phyloP scores from a whole-genome alignment of 2,888 invertebrate species.

The Watsonalla binaria region DNA sequence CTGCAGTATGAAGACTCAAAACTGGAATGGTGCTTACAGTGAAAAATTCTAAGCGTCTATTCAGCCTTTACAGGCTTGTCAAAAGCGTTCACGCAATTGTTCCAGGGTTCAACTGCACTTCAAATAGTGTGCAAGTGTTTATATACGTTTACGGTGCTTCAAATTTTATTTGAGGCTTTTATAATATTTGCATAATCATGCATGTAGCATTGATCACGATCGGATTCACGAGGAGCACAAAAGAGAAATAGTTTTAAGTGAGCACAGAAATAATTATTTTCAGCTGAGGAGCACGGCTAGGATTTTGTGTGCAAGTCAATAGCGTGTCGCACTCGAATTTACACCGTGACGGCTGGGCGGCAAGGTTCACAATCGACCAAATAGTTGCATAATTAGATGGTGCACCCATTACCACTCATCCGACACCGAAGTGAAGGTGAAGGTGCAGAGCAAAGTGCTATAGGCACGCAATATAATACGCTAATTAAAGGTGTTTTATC shows the following conservation, averaged over 20 bases:
- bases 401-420: conserved; percentile 36
- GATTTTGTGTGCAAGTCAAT: conserved; percentile 8
- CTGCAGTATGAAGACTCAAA: no score
- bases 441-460: not conserved
- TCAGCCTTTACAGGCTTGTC: not conserved
- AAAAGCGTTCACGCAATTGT: not conserved
- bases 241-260: conserved; percentile 3
- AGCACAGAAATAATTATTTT: conserved; percentile 14
- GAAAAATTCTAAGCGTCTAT: no score
- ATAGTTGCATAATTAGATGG: conserved; percentile 19
- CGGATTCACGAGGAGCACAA: not conserved
- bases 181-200: not conserved
- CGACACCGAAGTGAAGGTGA: conserved; percentile 25
- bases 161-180: not conserved
- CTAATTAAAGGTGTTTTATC: no score
- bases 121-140: no score
- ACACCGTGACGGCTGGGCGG: conserved; percentile 34
- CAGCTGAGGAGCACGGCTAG: conserved; percentile 18
- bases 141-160: not conserved
- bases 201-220: not conserved
- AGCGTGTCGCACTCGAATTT: conserved; percentile 31
- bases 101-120: not conserved
- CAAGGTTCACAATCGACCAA: conserved; percentile 28
- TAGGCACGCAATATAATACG: not conserved
- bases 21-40: no score